Percentiles rank a stretch among this genome's conserved stretches.
phyloP scores from a whole-genome alignment of 2,113 vertebrate genomes.

The Neopipo cinnamomea region DNA sequence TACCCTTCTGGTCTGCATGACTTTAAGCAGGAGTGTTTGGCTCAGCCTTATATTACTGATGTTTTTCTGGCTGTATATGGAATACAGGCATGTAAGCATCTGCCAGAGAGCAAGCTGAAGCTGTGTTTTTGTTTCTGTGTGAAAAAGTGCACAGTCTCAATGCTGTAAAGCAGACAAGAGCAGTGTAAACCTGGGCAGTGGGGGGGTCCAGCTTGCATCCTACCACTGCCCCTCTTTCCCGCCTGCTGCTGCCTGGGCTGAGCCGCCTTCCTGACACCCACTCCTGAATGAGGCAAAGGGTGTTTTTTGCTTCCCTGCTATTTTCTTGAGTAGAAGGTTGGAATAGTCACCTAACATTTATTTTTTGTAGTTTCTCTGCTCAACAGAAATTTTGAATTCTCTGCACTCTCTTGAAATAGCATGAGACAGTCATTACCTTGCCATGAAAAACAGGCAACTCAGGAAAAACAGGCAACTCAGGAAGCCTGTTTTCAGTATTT shows the following conservation, averaged over 20 bases:
- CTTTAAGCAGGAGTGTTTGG: not conserved
- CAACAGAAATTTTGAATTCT: not conserved
- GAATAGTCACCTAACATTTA: not conserved
- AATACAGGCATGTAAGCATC: not conserved
- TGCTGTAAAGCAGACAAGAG: not conserved
- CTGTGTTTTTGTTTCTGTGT: not conserved
- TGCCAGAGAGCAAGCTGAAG: not conserved
- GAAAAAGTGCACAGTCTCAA: not conserved
- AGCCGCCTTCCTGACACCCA: not conserved
- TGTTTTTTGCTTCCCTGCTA: not conserved
- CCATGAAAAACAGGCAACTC: not conserved
- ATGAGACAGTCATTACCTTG: not conserved
- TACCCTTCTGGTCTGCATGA: not conserved
- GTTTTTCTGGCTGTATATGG: not conserved
- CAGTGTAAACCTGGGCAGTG: not conserved
- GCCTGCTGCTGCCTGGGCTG: not conserved
- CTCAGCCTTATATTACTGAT: not conserved
- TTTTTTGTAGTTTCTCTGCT: not conserved
- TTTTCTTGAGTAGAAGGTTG: not conserved
- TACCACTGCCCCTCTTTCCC: not conserved
- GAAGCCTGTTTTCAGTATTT: not conserved
- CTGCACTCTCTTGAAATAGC: not conserved
- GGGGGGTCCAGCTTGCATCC: accelerated
- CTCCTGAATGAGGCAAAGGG: not conserved
- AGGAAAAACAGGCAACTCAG: not conserved